These are phyloP conservation scores for Hypsibius dujardini DNA, from an alignment of 1,140 invertebrate genomes.

Conservation along the genomic window DNA sequence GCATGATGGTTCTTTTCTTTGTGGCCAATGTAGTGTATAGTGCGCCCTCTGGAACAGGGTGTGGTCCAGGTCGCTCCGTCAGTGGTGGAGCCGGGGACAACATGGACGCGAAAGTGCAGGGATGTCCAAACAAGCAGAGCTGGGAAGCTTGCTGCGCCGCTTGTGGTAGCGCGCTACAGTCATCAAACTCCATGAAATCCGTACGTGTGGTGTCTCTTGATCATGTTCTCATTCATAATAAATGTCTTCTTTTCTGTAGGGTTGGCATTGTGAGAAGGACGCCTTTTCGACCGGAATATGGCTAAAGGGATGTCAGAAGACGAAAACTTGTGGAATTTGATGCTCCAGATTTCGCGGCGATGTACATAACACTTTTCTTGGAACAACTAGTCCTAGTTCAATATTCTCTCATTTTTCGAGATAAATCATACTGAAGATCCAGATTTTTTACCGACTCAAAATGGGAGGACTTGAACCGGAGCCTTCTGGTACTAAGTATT, in stretches of 20 bases:
- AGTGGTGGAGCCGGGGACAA: background rate
- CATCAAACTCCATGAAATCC: background rate
- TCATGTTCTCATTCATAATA: background rate
- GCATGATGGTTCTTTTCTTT: background rate
- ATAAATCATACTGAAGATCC: too few relatives aligned
- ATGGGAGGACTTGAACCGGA: too few relatives aligned
- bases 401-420: too few relatives aligned
- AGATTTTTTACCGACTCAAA: too few relatives aligned
- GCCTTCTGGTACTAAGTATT: too few relatives aligned
- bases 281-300: slow-evolving; percentile 1
- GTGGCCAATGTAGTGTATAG: background rate
- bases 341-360: too few relatives aligned
- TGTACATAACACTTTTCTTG: too few relatives aligned
- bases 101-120: background rate
- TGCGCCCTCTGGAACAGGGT: background rate
- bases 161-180: background rate
- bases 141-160: background rate
- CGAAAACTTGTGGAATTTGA: slow-evolving; percentile 6
- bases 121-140: background rate
- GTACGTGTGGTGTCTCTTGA: background rate
- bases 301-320: slow-evolving; percentile 9
- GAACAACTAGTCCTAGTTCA: too few relatives aligned
- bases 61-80: background rate
- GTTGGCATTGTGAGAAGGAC: slow-evolving; percentile 8
- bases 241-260: background rate